phyloP scores from a whole-genome alignment of 2,113 vertebrate species.

The Sceloporus undulatus region DNA sequence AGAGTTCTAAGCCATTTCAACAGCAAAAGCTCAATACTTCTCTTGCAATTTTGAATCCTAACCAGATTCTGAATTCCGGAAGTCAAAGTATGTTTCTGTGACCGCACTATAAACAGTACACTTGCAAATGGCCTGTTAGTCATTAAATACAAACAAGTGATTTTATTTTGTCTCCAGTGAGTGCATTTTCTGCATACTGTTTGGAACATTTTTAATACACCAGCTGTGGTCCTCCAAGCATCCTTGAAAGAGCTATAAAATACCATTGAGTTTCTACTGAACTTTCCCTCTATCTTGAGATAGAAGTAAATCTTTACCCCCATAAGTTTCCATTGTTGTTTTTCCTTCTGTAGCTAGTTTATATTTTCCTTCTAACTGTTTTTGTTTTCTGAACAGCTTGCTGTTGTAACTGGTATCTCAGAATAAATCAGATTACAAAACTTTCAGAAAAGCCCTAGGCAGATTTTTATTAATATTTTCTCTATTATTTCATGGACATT shows the following conservation, averaged over 20 bases:
- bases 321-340: conserved; percentile 27
- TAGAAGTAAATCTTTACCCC: conserved; percentile 14
- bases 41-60: conserved; percentile 54
- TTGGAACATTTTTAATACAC: conserved; percentile 20
- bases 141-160: conserved; percentile 28
- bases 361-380: conserved; percentile 3
- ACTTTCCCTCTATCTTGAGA: background rate
- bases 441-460: conserved; percentile 39
- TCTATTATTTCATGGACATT: conserved; percentile 55
- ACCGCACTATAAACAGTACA: conserved; percentile 31
- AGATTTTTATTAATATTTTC: conserved; percentile 1
- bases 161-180: conserved; percentile 33
- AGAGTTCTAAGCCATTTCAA: conserved; percentile 48
- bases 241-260: background rate
- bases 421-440: conserved; percentile 44
- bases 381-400: conserved; percentile 13
- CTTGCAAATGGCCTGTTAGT: conserved; percentile 40
- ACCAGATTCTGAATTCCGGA: conserved; percentile 58
- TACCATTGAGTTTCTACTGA: background rate
- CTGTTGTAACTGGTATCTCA: conserved; percentile 28
- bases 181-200: conserved; percentile 2
- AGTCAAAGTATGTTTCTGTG: conserved; percentile 42
- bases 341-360: conserved; percentile 11
- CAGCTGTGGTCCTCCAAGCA: conserved; percentile 41
- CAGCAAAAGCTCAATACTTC: conserved; percentile 55